A percentile compares a stretch with the other conserved stretches of the same genome.
These are phyloP conservation scores for Eupithecia insigniata DNA, from an alignment of 2,888 invertebrate species.

Conservation along the genomic window DNA sequence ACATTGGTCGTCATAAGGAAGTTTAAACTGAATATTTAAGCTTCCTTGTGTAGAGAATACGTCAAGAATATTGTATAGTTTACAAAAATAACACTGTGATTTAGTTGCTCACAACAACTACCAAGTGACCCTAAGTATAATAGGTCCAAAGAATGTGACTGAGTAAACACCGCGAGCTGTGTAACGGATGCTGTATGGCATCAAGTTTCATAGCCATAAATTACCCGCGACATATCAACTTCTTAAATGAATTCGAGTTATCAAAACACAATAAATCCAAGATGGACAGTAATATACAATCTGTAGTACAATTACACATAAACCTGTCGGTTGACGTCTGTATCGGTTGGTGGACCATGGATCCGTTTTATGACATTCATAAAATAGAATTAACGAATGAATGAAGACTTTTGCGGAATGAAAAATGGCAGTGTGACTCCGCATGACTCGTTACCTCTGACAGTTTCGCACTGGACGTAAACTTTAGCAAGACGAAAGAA, in stretches of 20 bases:
- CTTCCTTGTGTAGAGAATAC: too few relatives aligned
- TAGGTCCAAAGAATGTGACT: background rate
- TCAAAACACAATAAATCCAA: conserved; percentile 51
- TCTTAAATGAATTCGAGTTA: conserved; percentile 36
- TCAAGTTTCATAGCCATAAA: conserved; percentile 30
- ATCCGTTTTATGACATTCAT: conserved; percentile 62
- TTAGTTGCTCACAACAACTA: background rate
- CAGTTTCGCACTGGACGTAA: conserved; percentile 22
- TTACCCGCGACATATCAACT: conserved; percentile 34
- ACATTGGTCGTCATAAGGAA: too few relatives aligned
- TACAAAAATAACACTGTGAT: background rate
- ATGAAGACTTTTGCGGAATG: conserved; percentile 52
- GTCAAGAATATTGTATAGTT: background rate
- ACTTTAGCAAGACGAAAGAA: background rate
- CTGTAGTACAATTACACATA: conserved; percentile 54
- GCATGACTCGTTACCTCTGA: conserved; percentile 27
- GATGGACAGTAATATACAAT: conserved; percentile 45
- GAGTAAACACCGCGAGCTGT: conserved; percentile 12
- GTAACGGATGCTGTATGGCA: conserved; percentile 23
- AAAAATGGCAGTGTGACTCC: conserved; percentile 42
- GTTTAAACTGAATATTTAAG: too few relatives aligned
- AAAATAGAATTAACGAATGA: conserved; percentile 64
- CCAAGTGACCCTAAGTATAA: too few relatives aligned
- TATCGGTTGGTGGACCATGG: conserved; percentile 49
- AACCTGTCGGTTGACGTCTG: conserved; percentile 55